Evolutionary conservation across 2,113 vertebrate genomes (phyloP), one percentile per base, ranked within the genome.

Genomic region (Tursiops truncatus): DNA sequence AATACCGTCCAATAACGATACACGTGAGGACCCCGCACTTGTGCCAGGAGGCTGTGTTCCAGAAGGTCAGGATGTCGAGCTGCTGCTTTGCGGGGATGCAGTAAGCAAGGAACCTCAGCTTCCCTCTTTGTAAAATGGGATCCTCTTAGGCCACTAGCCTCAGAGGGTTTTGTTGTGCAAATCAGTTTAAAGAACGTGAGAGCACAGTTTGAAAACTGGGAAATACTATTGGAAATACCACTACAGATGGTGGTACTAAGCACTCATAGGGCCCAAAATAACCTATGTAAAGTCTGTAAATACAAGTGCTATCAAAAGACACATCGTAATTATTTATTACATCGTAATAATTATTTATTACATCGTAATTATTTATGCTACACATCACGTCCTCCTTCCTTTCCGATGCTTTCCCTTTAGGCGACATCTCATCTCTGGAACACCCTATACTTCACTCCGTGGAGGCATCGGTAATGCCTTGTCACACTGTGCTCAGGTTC

Each of bases 401-500:
- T 36, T 15, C 5, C 12, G 41, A 62, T 11, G 36, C 80, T 56
- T 77, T 84, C 63, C 47, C 6, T 36, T 33, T 14, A 25, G 60
- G 80, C 60, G 47, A 13, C 47, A 9, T 63, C 87, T 74, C 62
- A 11, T 8, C 47, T 14, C 70, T 26, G 47, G 47, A 14, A 38
- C 38, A 12, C 36, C 2, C 53, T 36, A 21, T 18, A 25, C 0
- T 33, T 84, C 44, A 20, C 28, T 4, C 0, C 2, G 0, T 20
- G 44, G 31, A 2, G 41, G 26, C 21, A 20, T 41, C 20, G 65
- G 53, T 36, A 6, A 0, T 23, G 3, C 68, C 56, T 56, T 23
- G 2, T 31, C 17, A 0, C 11, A 0, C 5, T 26, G 50, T 0
- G 9, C 12, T 25, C 41, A 0, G 6, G 11, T 83, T 18, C n/a